A percentile compares a stretch with the other conserved stretches of the same genome.
phyloP scores from a whole-genome alignment of 2,113 vertebrate species.

The Alethe castanea region DNA sequence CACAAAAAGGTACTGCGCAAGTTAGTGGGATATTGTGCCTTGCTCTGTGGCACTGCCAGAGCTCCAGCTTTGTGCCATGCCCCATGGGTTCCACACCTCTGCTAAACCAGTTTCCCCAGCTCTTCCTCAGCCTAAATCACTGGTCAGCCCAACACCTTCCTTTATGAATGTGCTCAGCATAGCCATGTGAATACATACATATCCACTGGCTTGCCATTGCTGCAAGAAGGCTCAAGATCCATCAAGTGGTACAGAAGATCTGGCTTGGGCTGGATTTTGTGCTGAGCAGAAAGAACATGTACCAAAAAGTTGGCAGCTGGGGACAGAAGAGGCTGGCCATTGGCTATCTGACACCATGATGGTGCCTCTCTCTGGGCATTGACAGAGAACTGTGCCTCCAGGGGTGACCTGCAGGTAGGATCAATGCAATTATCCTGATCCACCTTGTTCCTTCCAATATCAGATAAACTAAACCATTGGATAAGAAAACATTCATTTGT shows the following conservation, averaged over 20 bases:
- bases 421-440: not conserved
- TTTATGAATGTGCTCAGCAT: fast-evolving
- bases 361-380: fast-evolving
- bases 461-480: not conserved
- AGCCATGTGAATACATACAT: fast-evolving
- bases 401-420: not conserved
- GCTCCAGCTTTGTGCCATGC: not conserved
- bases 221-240: not conserved
- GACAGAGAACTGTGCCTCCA: fast-evolving
- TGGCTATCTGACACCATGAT: not conserved
- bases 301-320: not conserved
- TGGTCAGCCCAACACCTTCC: not conserved
- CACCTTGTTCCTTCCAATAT: not conserved
- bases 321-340: not conserved
- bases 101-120: not conserved
- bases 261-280: not conserved
- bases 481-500: not conserved
- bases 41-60: fast-evolving
- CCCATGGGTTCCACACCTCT: not conserved
- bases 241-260: fast-evolving
- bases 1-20: fast-evolving
- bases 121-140: not conserved
- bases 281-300: fast-evolving
- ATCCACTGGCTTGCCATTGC: not conserved
- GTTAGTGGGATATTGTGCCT: not conserved